Conservation (phyloP, 2,113 vertebrate genomes). For the Tricholaema leucomelas region DNA sequence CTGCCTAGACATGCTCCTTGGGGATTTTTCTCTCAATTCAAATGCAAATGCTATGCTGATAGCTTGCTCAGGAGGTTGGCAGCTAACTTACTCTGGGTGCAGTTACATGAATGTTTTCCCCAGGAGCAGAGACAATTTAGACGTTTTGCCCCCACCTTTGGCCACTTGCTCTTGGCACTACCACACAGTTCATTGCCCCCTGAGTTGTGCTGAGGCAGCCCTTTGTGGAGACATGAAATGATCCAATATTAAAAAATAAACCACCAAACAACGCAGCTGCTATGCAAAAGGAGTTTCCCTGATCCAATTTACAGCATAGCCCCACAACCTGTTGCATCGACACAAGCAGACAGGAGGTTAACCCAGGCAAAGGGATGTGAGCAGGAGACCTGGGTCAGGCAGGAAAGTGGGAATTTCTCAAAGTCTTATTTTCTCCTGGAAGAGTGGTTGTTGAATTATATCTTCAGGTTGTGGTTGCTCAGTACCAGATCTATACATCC, state of each 20-base stretch:
- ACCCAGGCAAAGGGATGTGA: neutral
- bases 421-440: neutral
- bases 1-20: slow-evolving; percentile 47
- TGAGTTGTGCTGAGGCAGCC: slow-evolving; percentile 35
- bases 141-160: slow-evolving; percentile 39
- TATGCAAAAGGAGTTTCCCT: neutral
- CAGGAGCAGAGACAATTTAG: slow-evolving; percentile 44
- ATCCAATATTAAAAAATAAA: neutral
- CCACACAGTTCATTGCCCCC: slow-evolving; percentile 8
- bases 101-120: slow-evolving; percentile 26
- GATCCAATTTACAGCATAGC: neutral
- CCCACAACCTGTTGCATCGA: neutral
- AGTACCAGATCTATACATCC: neutral
- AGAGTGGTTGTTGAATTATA: neutral
- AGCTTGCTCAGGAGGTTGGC: slow-evolving; percentile 37
- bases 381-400: neutral
- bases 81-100: neutral
- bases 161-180: slow-evolving; percentile 47
- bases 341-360: neutral
- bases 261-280: neutral
- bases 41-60: slow-evolving; percentile 62
- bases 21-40: slow-evolving; percentile 61
- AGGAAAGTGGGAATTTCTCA: neutral
- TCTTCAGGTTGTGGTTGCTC: neutral
- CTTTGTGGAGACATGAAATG: slow-evolving; percentile 21